Base-by-base conservation (phyloP, 2,113 vertebrate genomes). In the Cyprinodon tularosa region DNA sequence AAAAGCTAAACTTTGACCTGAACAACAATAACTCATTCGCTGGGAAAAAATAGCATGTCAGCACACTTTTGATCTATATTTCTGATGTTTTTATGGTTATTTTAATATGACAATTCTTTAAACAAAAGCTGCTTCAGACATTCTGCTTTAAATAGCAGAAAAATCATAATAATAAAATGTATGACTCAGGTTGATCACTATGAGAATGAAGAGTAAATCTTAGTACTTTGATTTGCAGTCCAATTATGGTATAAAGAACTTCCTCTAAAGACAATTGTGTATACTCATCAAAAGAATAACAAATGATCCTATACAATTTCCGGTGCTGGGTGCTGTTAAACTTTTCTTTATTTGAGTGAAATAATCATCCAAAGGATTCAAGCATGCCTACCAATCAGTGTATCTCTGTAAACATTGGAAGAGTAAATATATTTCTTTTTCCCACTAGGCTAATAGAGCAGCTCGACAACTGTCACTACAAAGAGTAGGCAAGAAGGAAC, bases 171-270 rank as follows among this genome's bases (percentile, higher is more conserved):
- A 39, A 5, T 22, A 37, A 44, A 65, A 48, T 71, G 37, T 86
- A 60, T 60, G 77, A 81, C 70, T 22, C 6, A 13, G 40, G 64
- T 57, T 72, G 10, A 39, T 36, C 60, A 87, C 77, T 70, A 64
- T 63, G 62, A 45, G 65, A 78, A 82, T 63, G 65, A 72, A 68
- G 79, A 74, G 70, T 40, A 77, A 81, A 57, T 78, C 80, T 84
- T 72, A 86, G 82, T 81, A 82, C 66, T 50, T 36, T 38, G 60
- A 4, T 4, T 12, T 70, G 45, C 37, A 62, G 57, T 60, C 50
- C 8, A 68, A 62, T 65, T 57, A 59, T 9, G 71, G 66, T 6
- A 29, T 29, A 29, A 29, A 29, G 29, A 29, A 29, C 69, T 48
- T 36, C 40, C 36, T 40, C 47, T 42, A 71, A 67, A 69, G 50